phyloP scores from a whole-genome alignment of 2,888 invertebrate genomes.

The Sarcophaga subvicina region DNA sequence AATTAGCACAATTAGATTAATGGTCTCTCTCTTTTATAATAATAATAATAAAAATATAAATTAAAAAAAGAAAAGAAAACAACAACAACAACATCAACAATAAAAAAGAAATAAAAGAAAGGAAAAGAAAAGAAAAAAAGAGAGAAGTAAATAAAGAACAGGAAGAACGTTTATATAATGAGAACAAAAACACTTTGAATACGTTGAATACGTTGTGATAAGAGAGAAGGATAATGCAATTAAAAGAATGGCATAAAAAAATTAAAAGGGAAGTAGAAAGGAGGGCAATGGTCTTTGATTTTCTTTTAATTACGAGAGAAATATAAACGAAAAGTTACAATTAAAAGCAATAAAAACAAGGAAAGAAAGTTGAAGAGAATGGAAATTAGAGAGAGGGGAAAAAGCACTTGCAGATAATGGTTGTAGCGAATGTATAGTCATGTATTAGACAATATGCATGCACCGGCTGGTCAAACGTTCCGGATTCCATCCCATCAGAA shows the following conservation, averaged over 20 bases:
- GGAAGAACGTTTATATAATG: slow-evolving; percentile 12
- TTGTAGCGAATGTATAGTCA: no score
- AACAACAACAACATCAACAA: not conserved
- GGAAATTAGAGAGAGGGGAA: no score
- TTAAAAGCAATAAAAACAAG: not conserved
- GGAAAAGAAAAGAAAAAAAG: slow-evolving; percentile 12
- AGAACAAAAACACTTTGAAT: slow-evolving; percentile 15
- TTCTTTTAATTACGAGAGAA: slow-evolving; percentile 11
- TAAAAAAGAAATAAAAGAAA: not conserved
- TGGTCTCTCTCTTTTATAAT: slow-evolving; percentile 51
- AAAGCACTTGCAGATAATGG: no score
- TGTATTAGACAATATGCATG: no score
- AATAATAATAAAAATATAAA: slow-evolving; percentile 45
- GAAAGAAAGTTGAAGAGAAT: no score
- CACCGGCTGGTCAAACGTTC: no score
- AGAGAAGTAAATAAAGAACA: not conserved
- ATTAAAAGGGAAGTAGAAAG: not conserved
- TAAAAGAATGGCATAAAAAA: not conserved
- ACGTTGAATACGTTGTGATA: not conserved
- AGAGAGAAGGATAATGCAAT: not conserved
- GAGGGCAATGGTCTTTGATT: slow-evolving; percentile 34
- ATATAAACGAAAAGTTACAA: slow-evolving; percentile 30
- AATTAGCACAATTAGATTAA: slow-evolving; percentile 69
- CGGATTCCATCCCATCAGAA: no score
- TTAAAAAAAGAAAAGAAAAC: slow-evolving; percentile 8